Evolutionary conservation across 37 sponge, comb jelly and placozoan genomes (phyloP).

Genomic region (Haliclona indistincta): DNA sequence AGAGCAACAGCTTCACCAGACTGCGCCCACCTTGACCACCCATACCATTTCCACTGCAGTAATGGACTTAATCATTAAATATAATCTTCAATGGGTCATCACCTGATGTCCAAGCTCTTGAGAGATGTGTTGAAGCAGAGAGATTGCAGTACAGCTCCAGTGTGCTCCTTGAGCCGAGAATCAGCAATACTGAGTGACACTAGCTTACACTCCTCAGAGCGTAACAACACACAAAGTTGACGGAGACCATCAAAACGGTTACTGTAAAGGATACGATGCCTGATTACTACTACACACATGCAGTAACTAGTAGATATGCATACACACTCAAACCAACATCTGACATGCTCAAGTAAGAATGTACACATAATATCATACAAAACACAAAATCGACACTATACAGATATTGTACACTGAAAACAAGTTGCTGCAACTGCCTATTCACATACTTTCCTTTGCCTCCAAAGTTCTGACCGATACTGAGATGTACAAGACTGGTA

Average conservation of each 20-base stretch:
- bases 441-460: slow-evolving; percentile 41
- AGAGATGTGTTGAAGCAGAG: slow-evolving; percentile 52
- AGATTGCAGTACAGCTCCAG: slow-evolving; percentile 32
- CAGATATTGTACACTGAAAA: no score
- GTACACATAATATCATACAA: no score
- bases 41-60: slow-evolving; percentile 77
- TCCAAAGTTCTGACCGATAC: slow-evolving; percentile 73
- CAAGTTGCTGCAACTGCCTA: background rate
- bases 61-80: background rate
- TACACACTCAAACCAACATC: slow-evolving; percentile 22
- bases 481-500: slow-evolving; percentile 39
- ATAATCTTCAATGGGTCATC: background rate
- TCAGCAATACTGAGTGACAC: slow-evolving; percentile 44
- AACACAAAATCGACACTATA: no score
- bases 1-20: slow-evolving; percentile 54
- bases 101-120: slow-evolving; percentile 68
- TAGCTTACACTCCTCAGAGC: slow-evolving; percentile 45
- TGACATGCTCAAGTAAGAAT: slow-evolving; percentile 23
- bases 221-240: slow-evolving; percentile 18
- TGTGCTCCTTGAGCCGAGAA: slow-evolving; percentile 62
- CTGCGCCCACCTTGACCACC: slow-evolving; percentile 45
- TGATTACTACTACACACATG: background rate
- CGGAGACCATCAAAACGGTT: background rate
- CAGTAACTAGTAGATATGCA: background rate
- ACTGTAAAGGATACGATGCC: background rate